Conservation (phyloP, 1,140 invertebrate species). For the Cylas formicarius region DNA sequence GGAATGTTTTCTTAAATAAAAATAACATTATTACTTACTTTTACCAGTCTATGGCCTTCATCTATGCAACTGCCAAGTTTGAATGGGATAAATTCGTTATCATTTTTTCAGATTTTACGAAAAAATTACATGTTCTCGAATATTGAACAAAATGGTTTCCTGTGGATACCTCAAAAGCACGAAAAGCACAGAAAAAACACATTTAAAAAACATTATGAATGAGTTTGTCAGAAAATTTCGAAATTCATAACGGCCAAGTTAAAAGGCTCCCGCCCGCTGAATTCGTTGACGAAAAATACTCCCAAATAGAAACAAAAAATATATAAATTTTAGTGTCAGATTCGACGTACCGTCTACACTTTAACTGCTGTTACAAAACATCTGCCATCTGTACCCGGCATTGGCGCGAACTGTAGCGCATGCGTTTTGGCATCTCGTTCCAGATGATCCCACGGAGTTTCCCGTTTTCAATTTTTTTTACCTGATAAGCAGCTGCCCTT, state of each 20-base stretch:
- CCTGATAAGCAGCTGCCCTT: conserved; percentile 16
- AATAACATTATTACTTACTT: conserved; percentile 20
- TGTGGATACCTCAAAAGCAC: conserved; percentile 28
- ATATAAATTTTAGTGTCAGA: conserved; percentile 5
- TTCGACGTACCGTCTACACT: conserved; percentile 22
- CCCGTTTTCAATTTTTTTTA: conserved; percentile 16
- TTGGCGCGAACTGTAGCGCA: conserved; percentile 41
- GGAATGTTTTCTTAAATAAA: conserved; percentile 10
- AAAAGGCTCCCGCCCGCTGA: no score
- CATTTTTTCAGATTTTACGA: conserved; percentile 19
- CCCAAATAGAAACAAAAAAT: conserved; percentile 20
- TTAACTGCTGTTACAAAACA: conserved; percentile 37
- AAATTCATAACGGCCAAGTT: no score
- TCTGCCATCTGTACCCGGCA: conserved; percentile 42
- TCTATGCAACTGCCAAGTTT: conserved; percentile 10
- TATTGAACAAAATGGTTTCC: conserved; percentile 40
- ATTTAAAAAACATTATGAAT: conserved; percentile 30
- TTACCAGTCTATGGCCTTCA: conserved; percentile 6
- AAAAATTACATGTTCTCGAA: conserved; percentile 34
- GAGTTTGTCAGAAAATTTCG: no score
- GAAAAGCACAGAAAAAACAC: conserved; percentile 23
- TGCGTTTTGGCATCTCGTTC: conserved; percentile 28
- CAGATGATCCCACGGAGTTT: conserved; percentile 34
- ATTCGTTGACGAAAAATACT: conserved; percentile 7
- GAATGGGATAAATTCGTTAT: conserved; percentile 4